Percentiles rank a stretch among this genome's conserved stretches.
phyloP scores from a whole-genome alignment of 1,140 invertebrate species.

The Platorchestia sp. region DNA sequence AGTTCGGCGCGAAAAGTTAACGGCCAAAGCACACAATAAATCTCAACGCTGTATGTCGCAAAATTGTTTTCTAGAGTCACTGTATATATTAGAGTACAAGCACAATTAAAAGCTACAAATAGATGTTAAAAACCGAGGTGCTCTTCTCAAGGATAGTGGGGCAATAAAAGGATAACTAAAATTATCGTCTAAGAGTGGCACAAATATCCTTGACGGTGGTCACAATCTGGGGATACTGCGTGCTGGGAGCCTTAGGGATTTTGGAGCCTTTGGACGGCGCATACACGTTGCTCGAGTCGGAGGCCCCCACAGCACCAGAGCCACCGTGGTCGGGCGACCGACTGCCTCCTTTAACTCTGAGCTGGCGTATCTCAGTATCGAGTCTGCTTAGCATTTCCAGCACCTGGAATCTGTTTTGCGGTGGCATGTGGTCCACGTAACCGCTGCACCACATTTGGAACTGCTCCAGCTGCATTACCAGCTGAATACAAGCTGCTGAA shows the following conservation, averaged over 20 bases:
- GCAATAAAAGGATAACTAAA: neutral
- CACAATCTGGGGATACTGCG: conserved; percentile 31
- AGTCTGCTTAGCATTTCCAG: conserved; percentile 86
- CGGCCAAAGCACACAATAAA: neutral
- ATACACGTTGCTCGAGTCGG: neutral
- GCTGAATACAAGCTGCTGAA: conserved; percentile 80
- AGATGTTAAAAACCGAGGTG: neutral
- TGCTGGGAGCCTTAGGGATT: neutral
- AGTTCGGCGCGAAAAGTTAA: neutral
- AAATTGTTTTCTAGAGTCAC: neutral
- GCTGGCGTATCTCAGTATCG: conserved; percentile 82
- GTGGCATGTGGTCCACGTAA: conserved; percentile 82
- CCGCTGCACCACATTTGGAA: conserved; percentile 83
- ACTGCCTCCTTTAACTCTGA: conserved; percentile 80
- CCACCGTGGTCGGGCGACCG: conserved; percentile 50
- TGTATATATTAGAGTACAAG: neutral
- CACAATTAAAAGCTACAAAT: neutral
- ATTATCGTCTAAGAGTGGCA: conserved; percentile 51
- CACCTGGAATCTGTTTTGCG: conserved; percentile 90
- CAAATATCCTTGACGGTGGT: conserved; percentile 27
- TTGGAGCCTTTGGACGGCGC: conserved; percentile 35
- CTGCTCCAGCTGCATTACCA: conserved; percentile 85
- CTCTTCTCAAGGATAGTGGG: neutral
- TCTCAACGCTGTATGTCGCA: neutral
- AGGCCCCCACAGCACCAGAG: neutral